These are phyloP conservation scores for Nyctibius grandis DNA, from an alignment of 2,797 vertebrate genomes.

Conservation along the genomic window DNA sequence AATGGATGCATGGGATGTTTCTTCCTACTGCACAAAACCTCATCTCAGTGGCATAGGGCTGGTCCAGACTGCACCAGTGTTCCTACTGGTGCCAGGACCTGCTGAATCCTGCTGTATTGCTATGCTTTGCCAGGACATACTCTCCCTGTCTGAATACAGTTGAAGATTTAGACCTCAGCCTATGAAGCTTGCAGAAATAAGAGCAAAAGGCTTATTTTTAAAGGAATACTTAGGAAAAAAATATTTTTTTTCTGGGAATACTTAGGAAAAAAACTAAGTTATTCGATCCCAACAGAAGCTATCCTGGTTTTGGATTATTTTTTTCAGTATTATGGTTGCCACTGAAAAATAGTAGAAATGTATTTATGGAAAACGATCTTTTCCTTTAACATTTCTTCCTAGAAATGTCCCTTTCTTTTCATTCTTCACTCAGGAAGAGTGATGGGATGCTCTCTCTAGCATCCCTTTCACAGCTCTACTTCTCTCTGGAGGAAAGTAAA, in stretches of 20 bases:
- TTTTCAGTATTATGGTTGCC: not conserved
- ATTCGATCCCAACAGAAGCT: not conserved
- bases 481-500: not conserved
- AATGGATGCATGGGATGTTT: not conserved
- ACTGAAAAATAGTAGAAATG: not conserved
- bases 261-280: not conserved
- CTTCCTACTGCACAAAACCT: not conserved
- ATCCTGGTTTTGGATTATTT: not conserved
- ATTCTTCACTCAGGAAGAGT: not conserved
- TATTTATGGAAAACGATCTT: not conserved
- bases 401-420: not conserved
- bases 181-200: not conserved
- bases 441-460: not conserved
- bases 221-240: not conserved
- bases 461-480: not conserved
- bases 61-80: not conserved
- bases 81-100: not conserved
- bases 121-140: not conserved
- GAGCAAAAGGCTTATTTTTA: not conserved
- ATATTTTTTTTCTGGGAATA: no score
- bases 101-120: not conserved
- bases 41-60: not conserved
- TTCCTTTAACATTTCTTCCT: not conserved
- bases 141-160: not conserved
- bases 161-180: not conserved